Base-by-base conservation (phyloP, 2,113 vertebrate genomes). In the Nesoenas mayeri region DNA sequence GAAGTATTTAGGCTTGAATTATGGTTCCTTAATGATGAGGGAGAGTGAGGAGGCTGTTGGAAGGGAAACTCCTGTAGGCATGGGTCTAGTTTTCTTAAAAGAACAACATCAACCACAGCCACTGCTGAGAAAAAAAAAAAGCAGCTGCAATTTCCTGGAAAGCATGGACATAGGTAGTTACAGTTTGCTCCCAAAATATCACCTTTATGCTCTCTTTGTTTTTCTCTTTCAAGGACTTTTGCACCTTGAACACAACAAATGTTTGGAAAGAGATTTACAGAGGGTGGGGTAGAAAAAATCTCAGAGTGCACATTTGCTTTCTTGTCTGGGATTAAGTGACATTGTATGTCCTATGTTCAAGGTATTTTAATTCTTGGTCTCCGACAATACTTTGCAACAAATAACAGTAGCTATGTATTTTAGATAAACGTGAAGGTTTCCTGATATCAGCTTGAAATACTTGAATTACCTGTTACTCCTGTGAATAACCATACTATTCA, bases 1-100 rank as follows among this genome's bases (percentile, higher is more conserved):
- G 38, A 95, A 92, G 85, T 85, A 56, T 91, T 94, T 95, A 88
- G 74, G 75, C 67, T 56, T 91, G 91, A 96, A 66, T 93, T 96
- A 95, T 26, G 42, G 64, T 66, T 92, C 51, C 42, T 64, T 83
- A 78, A 89, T 34, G 57, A 74, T 56, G 79, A 67, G 72, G 92
- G 79, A 72, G 71, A 47, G 18, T 21, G 53, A 44, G 57, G 58
- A 94, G 56, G 72, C 95, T 80, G 42, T 78, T 38, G 38, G 32
- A 80, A 58, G 72, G 60, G 75, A 95, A 93, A 91, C 48, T 91
- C 67, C 79, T 83, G 42, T 19, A 64, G 47, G 11, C 42, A 60
- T 80, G 26, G 56, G 28, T 85, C 51, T 51, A 31, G 28, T 66
- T 83, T 88, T 83, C 47, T 34, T 64, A 11, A n/a, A 81, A 77